A percentile compares a stretch with the other conserved stretches of the same genome.
These are phyloP conservation scores for Stenopsyche tienmushanensis DNA, from an alignment of 1,140 invertebrate genomes.

Conservation along the genomic window DNA sequence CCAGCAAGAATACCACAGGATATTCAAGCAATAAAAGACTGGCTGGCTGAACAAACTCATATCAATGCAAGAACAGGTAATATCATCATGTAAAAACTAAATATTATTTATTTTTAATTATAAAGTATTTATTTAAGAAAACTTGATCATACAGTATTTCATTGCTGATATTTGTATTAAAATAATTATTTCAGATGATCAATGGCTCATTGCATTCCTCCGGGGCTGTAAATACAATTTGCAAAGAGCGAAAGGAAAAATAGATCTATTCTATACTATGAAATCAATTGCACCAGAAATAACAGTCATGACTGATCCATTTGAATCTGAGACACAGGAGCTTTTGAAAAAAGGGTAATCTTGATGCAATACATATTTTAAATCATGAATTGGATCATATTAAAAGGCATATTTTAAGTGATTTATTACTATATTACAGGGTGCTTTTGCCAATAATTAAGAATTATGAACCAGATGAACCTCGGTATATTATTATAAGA, in stretches of 20 bases:
- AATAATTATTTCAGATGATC: slow-evolving; percentile 54
- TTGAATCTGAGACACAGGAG: not conserved
- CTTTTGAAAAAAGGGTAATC: slow-evolving; percentile 1
- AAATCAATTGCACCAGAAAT: slow-evolving; percentile 60
- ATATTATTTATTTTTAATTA: too few species aligned
- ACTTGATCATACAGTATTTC: not conserved
- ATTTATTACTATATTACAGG: slow-evolving; percentile 11
- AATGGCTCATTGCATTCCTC: slow-evolving; percentile 62
- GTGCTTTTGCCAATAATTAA: slow-evolving; percentile 39
- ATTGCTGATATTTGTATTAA: slow-evolving; percentile 12
- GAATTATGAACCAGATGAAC: slow-evolving; percentile 47
- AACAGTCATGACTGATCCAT: slow-evolving; percentile 39
- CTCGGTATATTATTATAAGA: slow-evolving; percentile 52
- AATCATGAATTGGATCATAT: too few species aligned
- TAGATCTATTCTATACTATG: slow-evolving; percentile 65
- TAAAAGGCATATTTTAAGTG: not conserved
- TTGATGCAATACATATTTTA: not conserved
- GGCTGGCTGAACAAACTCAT: slow-evolving; percentile 72
- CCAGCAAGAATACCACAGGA: slow-evolving; percentile 51
- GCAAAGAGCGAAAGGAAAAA: slow-evolving; percentile 63
- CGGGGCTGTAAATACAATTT: slow-evolving; percentile 68
- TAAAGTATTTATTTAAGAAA: not conserved
- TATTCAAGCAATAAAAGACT: slow-evolving; percentile 67
- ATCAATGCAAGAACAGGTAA: slow-evolving; percentile 44
- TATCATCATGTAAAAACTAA: too few species aligned